A percentile compares a stretch with the other conserved stretches of the same genome.
Evolutionary conservation across 2,888 invertebrate species (phyloP).

Genomic region (Allophyes oxyacanthae): DNA sequence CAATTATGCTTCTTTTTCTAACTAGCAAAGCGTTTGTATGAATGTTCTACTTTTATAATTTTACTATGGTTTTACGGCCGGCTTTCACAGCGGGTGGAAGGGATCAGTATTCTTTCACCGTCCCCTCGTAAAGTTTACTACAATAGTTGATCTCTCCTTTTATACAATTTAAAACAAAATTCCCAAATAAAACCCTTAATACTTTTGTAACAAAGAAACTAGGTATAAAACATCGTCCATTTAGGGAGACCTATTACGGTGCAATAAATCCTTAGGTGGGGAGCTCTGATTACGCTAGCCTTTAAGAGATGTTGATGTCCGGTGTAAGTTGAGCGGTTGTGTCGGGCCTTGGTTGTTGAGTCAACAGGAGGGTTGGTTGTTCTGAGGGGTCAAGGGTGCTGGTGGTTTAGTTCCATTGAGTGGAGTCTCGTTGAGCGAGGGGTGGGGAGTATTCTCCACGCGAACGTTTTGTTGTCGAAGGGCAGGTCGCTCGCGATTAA

Average conservation of each 20-base stretch:
- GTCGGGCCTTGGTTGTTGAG: constrained; percentile 22
- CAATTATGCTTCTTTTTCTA: no score
- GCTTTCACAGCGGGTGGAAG: constrained; percentile 31
- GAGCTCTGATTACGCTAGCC: constrained; percentile 55
- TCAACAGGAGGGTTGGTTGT: constrained; percentile 24
- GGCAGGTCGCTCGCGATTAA: constrained; percentile 67
- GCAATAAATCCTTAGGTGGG: constrained; percentile 30
- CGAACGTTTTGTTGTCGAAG: constrained; percentile 58
- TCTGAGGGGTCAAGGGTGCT: constrained; percentile 46
- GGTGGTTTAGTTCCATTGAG: constrained; percentile 57
- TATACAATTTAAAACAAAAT: constrained; percentile 60
- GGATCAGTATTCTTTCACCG: constrained; percentile 48
- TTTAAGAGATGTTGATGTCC: constrained; percentile 28
- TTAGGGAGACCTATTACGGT: constrained; percentile 45
- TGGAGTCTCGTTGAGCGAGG: constrained; percentile 46
- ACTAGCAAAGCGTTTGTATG: not conserved
- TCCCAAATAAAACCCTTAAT: constrained; percentile 60
- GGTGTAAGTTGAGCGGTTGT: constrained; percentile 40
- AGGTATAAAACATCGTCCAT: constrained; percentile 50
- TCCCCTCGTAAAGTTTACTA: constrained; percentile 56
- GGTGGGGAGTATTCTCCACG: constrained; percentile 31
- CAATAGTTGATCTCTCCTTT: constrained; percentile 58
- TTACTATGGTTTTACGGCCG: constrained; percentile 42
- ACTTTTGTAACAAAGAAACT: constrained; percentile 62
- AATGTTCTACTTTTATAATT: not conserved